Conservation (phyloP, 2,888 invertebrate species). For the Drosophila histrio region DNA sequence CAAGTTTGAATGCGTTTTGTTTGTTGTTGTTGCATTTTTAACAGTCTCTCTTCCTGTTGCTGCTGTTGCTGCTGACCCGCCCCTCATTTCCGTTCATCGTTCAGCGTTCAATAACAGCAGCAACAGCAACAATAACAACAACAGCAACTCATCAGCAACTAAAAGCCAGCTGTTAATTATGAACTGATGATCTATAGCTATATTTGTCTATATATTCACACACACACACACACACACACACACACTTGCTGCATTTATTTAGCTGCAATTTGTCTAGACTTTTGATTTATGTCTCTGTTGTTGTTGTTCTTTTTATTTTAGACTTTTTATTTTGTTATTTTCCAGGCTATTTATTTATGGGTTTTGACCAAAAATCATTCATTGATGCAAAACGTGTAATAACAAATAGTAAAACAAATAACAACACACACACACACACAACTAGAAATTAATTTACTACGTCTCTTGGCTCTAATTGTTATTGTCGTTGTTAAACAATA, state of each 20-base stretch:
- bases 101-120: slow-evolving; percentile 19
- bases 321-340: slow-evolving; percentile 3
- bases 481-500: no score
- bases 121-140: slow-evolving; percentile 17
- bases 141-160: slow-evolving; percentile 36
- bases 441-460: no score
- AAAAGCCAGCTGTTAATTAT: slow-evolving; percentile 46
- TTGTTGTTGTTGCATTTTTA: no score
- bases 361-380: slow-evolving; percentile 51
- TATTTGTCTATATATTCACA: slow-evolving; percentile 8
- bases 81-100: slow-evolving; percentile 51
- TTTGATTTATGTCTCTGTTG: slow-evolving; percentile 60
- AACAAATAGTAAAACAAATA: slow-evolving; percentile 43
- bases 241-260: slow-evolving; percentile 24
- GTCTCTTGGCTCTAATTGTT: no score
- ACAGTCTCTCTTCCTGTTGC: slow-evolving; percentile 52
- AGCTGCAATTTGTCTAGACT: slow-evolving; percentile 70
- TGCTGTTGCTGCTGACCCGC: slow-evolving; percentile 38
- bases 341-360: slow-evolving; percentile 49
- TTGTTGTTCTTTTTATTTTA: slow-evolving; percentile 6
- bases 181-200: slow-evolving; percentile 30
- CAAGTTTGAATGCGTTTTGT: neutral
- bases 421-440: slow-evolving; percentile 4
- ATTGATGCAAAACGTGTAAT: slow-evolving; percentile 47
- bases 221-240: neutral